Evolutionary conservation across 2,113 vertebrate species (phyloP).

Genomic region (Sylvia atricapilla): DNA sequence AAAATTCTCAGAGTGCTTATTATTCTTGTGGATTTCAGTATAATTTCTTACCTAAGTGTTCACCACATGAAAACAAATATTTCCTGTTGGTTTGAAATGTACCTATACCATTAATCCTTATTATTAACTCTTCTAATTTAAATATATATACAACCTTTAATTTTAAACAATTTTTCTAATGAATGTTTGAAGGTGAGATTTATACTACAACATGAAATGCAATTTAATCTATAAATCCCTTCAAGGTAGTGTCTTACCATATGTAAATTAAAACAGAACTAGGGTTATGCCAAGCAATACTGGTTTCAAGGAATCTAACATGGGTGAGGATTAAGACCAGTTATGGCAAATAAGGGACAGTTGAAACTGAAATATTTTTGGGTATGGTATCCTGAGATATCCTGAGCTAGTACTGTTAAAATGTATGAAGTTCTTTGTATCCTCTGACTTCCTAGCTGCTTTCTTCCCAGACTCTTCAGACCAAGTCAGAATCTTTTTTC

Average conservation of each 20-base stretch:
- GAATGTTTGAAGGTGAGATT: background rate
- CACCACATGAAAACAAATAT: background rate
- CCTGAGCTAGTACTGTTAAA: background rate
- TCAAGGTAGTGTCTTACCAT: background rate
- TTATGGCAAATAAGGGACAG: background rate
- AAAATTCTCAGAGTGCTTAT: background rate
- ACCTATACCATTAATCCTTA: background rate
- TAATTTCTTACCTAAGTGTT: background rate
- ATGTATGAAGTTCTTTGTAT: background rate
- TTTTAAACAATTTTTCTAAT: background rate
- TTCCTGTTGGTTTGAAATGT: background rate
- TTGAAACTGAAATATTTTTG: background rate
- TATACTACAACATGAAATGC: background rate
- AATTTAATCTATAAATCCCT: background rate
- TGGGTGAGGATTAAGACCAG: background rate
- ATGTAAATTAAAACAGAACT: background rate
- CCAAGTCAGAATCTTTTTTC: background rate
- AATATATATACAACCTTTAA: background rate
- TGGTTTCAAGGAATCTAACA: background rate
- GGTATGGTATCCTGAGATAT: background rate
- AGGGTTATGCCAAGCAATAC: background rate
- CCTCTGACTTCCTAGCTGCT: background rate
- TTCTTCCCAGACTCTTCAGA: background rate
- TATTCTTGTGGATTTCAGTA: background rate
- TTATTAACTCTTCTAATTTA: background rate